A percentile compares a stretch with the other conserved stretches of the same genome.
Conservation (phyloP, 2,797 vertebrate genomes). For the Argentina silus region DNA sequence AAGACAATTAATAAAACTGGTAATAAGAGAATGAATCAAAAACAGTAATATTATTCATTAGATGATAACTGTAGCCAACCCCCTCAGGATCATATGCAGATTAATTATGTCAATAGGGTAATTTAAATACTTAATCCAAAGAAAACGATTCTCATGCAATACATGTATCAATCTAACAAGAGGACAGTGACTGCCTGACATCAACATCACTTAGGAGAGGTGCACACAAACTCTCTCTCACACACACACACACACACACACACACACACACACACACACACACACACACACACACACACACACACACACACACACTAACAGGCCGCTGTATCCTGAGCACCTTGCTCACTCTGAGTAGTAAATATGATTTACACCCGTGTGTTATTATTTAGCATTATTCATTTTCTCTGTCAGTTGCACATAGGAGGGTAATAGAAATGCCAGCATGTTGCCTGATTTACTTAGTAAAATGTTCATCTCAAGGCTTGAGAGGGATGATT, state of each 20-base stretch:
- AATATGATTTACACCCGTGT: conserved; percentile 91
- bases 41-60: conserved; percentile 75
- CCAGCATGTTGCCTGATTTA: conserved; percentile 98
- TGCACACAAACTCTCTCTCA: neutral
- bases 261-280: conserved; percentile 50
- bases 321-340: conserved; percentile 71
- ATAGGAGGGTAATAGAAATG: conserved; percentile 98
- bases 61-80: conserved; percentile 52
- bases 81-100: conserved; percentile 70
- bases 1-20: conserved; percentile 48
- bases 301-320: conserved; percentile 60
- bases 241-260: neutral
- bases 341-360: conserved; percentile 76
- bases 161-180: conserved; percentile 74
- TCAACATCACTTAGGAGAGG: neutral
- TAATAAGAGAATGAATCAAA: conserved; percentile 55
- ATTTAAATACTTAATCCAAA: conserved; percentile 78
- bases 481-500: conserved; percentile 94
- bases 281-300: conserved; percentile 62
- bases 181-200: conserved; percentile 57
- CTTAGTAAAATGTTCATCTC: conserved; percentile 99
- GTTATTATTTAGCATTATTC: conserved; percentile 98
- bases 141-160: conserved; percentile 65
- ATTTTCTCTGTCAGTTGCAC: conserved; percentile 92
- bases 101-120: conserved; percentile 78